These are phyloP conservation scores for Micrastur ruficollis DNA, from an alignment of 2,797 vertebrate species.

Conservation along the genomic window DNA sequence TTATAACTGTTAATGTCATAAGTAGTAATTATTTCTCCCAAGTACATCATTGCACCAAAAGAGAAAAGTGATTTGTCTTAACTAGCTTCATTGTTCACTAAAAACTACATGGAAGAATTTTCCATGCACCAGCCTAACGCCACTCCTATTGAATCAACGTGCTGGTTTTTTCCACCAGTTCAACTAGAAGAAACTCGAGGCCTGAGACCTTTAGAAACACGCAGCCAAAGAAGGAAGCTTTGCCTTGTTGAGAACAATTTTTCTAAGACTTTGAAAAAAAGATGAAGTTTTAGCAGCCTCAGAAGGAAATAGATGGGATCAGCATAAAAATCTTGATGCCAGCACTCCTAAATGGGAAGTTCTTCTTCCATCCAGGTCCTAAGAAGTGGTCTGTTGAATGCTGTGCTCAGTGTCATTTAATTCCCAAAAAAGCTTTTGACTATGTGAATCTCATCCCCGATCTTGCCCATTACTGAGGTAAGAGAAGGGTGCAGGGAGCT, in stretches of 20 bases:
- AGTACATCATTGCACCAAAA: not conserved
- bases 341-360: not conserved
- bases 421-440: not conserved
- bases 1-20: not conserved
- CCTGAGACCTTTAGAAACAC: not conserved
- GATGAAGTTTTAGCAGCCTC: not conserved
- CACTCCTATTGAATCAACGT: not conserved
- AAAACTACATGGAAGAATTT: not conserved
- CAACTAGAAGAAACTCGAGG: not conserved
- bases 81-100: not conserved
- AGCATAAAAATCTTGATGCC: not conserved
- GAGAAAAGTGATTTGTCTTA: not conserved
- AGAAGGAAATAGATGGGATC: not conserved
- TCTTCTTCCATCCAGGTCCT: not conserved
- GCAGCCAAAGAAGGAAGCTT: not conserved
- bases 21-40: not conserved
- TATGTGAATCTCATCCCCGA: not conserved
- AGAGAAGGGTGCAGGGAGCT: not conserved
- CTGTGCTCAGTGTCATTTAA: not conserved
- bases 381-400: not conserved
- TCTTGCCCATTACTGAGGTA: not conserved
- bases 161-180: not conserved
- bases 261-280: not conserved
- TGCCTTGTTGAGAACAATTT: not conserved
- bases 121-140: not conserved